Conservation (phyloP, 2,797 vertebrate genomes). For the Bovichtus diacanthus region DNA sequence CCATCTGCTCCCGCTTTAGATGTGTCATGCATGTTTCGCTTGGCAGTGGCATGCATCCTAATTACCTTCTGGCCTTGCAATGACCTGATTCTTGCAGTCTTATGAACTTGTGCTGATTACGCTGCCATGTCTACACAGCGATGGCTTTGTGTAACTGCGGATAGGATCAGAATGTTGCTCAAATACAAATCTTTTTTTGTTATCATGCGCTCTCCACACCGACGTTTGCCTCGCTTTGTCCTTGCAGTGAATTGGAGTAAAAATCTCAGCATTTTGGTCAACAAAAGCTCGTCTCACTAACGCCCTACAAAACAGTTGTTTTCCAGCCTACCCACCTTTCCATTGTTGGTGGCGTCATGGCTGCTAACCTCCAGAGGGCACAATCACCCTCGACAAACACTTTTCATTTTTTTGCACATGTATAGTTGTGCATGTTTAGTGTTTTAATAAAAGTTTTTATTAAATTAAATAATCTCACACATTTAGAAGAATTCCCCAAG, state of each 20-base stretch:
- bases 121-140: constrained; percentile 45
- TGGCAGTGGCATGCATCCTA: constrained; percentile 62
- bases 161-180: constrained; percentile 60
- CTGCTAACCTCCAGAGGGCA: constrained; percentile 51
- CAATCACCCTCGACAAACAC: constrained; percentile 28
- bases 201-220: constrained; percentile 19
- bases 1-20: constrained; percentile 55
- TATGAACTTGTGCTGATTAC: constrained; percentile 36
- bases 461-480: not conserved
- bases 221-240: constrained; percentile 25
- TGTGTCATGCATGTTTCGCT: constrained; percentile 73
- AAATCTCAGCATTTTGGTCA: constrained; percentile 58
- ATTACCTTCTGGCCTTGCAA: constrained; percentile 50
- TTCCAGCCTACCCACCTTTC: constrained; percentile 51
- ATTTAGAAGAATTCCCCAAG: too few relatives aligned
- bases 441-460: not conserved
- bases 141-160: constrained; percentile 64
- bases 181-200: constrained; percentile 57
- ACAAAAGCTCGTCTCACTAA: constrained; percentile 66
- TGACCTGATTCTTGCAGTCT: constrained; percentile 52
- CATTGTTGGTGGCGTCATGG: constrained; percentile 45
- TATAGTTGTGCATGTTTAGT: constrained; percentile 36
- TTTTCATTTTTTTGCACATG: constrained; percentile 37
- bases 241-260: constrained; percentile 48
- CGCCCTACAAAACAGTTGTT: constrained; percentile 23